Evolutionary conservation across 2,888 invertebrate species (phyloP), one percentile per base, ranked within the genome.

Genomic region (Hypolimnas misippus): DNA sequence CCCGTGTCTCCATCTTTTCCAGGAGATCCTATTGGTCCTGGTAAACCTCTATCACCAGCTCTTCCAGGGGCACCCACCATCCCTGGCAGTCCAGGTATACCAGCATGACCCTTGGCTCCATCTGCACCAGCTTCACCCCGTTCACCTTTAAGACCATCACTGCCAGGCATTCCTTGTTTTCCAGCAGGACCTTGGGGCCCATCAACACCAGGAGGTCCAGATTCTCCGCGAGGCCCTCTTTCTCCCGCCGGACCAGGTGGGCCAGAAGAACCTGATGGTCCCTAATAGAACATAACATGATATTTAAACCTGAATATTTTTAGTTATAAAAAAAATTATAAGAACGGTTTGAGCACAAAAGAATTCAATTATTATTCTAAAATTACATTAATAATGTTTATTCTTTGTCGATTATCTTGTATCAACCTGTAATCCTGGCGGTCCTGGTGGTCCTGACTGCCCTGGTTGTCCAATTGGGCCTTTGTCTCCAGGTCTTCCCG

Each of bases 1-100:
- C 97, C 97, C 44, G 93, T 76, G 67, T 97, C 96, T 6, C 97
- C 97, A 73, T 95, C 94, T 77, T 96, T 96, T 12, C 97, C 97
- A 17, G 95, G 94, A 1, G 93, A 85, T 29, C 97, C 97, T 73
- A 93, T 89, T 0, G 84, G 74, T 31, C 95, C 95, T 8, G 92
- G 91, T 42, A 87, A 84, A 2, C 97, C 97, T 73, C 94, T 94
- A 59, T 97, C 97, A 16, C 96, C 96, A 56, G 89, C 81, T 6
- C 92, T 78, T 7, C 96, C 96, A 5, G 92, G 93, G 0, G 93
- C 82, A 8, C 98, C 98, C 0, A 95, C 93, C 73, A 96, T 87
- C 17, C 98, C 97, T 74, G 96, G 97, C 35, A 97, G 82, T 5
- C 97, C 97, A 67, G 95, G 95, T 42, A 97, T 86, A n/a, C 97